phyloP scores from a whole-genome alignment of 2,113 vertebrate species.

The Gasterosteus aculeatus region DNA sequence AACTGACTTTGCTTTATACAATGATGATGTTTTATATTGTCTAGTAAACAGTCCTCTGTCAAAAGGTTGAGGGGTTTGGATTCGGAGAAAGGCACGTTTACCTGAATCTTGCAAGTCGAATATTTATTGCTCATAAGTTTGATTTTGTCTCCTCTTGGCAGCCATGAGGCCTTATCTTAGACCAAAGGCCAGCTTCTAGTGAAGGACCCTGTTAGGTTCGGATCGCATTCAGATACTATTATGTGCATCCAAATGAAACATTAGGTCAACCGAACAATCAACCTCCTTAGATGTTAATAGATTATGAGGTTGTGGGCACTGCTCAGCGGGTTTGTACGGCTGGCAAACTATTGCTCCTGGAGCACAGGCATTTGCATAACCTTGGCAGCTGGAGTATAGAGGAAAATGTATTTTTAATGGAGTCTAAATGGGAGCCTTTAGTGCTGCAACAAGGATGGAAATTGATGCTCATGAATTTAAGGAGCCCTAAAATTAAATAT shows the following conservation, averaged over 20 bases:
- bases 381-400: conserved; percentile 58
- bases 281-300: conserved; percentile 62
- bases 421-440: conserved; percentile 68
- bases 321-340: conserved; percentile 38
- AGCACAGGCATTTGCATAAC: conserved; percentile 68
- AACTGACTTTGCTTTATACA: conserved; percentile 42
- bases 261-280: conserved; percentile 68
- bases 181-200: conserved; percentile 56
- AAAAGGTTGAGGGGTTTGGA: conserved; percentile 15
- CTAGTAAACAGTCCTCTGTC: conserved; percentile 39
- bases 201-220: conserved; percentile 52
- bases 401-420: conserved; percentile 75
- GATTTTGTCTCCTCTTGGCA: conserved; percentile 33
- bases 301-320: conserved; percentile 53
- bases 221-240: conserved; percentile 58
- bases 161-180: conserved; percentile 29
- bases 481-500: conserved; percentile 61
- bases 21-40: conserved; percentile 40
- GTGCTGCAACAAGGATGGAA: conserved; percentile 40
- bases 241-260: conserved; percentile 64
- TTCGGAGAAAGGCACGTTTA: conserved; percentile 6
- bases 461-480: conserved; percentile 61
- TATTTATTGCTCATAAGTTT: conserved; percentile 43
- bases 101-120: conserved; percentile 30
- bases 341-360: conserved; percentile 43